phyloP scores from a whole-genome alignment of 2,113 vertebrate genomes.

The Lagopus leucura region DNA sequence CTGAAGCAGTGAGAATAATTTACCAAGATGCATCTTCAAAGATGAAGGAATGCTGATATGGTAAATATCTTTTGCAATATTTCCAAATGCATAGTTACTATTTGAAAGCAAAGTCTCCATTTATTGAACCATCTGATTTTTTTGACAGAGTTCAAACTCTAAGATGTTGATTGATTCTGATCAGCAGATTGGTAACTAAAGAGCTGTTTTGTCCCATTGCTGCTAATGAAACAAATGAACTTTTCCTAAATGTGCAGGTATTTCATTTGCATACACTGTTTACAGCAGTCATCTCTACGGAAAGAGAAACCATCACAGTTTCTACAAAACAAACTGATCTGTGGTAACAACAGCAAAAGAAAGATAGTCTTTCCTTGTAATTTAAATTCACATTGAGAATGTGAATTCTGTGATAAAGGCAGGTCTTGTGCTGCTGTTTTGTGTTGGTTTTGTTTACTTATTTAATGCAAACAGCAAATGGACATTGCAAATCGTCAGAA shows the following conservation, averaged over 20 bases:
- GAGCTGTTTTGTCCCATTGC: constrained; percentile 46
- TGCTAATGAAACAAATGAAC: constrained; percentile 62
- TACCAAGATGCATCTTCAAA: constrained; percentile 33
- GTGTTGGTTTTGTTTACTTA: background rate
- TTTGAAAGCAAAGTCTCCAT: constrained; percentile 50
- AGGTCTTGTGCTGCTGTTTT: background rate
- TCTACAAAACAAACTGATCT: background rate
- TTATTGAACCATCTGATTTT: constrained; percentile 73
- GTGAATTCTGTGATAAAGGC: background rate
- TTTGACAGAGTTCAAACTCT: constrained; percentile 67
- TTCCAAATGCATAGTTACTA: constrained; percentile 60
- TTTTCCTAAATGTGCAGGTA: background rate
- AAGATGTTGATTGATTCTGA: constrained; percentile 68
- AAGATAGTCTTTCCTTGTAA: background rate
- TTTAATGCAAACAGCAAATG: background rate
- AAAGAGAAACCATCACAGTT: background rate
- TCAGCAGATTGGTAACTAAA: constrained; percentile 64
- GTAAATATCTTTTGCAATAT: constrained; percentile 56
- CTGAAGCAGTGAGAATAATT: constrained; percentile 23
- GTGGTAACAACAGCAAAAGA: background rate
- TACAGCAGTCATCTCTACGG: background rate
- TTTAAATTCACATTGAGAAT: background rate
- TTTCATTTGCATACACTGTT: background rate
- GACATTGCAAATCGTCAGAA: background rate
- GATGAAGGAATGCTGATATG: constrained; percentile 19